Base-by-base conservation (phyloP, 2,888 invertebrate species). In the Tridacna crocea region DNA sequence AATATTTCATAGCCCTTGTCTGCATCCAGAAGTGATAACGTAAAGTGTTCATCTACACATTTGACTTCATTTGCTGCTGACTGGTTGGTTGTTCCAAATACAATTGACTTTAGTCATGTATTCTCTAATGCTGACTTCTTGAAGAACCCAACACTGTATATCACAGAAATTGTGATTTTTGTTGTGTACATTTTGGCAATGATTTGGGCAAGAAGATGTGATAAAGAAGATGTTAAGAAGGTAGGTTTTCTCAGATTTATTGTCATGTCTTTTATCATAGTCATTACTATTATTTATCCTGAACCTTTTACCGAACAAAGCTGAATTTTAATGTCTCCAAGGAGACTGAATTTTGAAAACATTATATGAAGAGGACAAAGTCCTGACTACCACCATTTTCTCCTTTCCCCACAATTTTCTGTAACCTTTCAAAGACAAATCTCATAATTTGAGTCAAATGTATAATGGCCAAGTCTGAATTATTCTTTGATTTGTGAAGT, bases 71-170 rank as follows among this genome's bases (percentile, higher is more conserved):
- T 95, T 86, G 94, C 94, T 8, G 93, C 94, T 8, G 95, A 95
- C 36, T 94, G 95, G 89, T 93, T 94, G n/a, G 94, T 95, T 0
- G 92, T 93, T 22, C 95, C 95, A 0, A 95, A 95, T 89, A 92
- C 94, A 19, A 94, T 95, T 17, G 94, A 95, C 91, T 95, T 95
- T 91, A 92, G 93, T 83, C 95, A 94, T 85, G 94, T 95, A 12
- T 95, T 95, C 80, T 92, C 93, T 48, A 94, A 95, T 88, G 91
- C 93, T 24, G 94, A 93, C 79, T 95, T 95, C 90, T 86, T 89
- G 58, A 93, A 94, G 83, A 95, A 95, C 87, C 93, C 94, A 3
- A 95, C 95, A 3, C 92, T 95, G 58, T 95, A 95, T 90, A 86
- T 94, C 55, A 95, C 95, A 0, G 90, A 95, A 78, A 95, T 95